Evolutionary conservation across 1,140 invertebrate species (phyloP).

Genomic region (Armadillidium nasatum): DNA sequence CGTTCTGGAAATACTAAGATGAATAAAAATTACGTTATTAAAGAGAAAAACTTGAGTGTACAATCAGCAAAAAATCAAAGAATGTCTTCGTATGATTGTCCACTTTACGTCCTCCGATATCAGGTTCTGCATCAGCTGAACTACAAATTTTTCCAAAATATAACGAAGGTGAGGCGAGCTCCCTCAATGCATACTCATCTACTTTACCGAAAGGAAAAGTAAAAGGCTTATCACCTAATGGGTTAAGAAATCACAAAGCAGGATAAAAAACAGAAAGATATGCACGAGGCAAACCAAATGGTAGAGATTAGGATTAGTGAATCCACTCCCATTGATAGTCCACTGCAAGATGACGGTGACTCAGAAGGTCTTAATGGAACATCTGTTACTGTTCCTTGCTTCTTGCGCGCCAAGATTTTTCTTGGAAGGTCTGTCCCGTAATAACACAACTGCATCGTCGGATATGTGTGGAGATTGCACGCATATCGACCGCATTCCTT

Average conservation of each 20-base stretch:
- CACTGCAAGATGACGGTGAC: constrained; percentile 18
- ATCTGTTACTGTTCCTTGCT: constrained; percentile 35
- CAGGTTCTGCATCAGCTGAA: not conserved
- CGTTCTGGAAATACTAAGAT: constrained; percentile 13
- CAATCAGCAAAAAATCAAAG: not conserved
- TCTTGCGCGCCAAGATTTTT: constrained; percentile 30
- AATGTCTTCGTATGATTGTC: constrained; percentile 1
- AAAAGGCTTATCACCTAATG: constrained; percentile 3
- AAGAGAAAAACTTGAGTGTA: not conserved
- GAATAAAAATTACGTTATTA: not conserved
- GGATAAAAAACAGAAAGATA: not conserved
- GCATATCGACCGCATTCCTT: not conserved
- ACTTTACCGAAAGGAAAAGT: constrained; percentile 13
- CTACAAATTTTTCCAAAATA: not conserved
- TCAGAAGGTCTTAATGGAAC: constrained; percentile 24
- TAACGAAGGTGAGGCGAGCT: not conserved
- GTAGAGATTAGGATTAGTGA: not conserved
- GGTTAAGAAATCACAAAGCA: not conserved
- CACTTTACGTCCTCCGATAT: not conserved
- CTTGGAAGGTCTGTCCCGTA: not conserved
- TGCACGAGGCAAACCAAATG: not conserved
- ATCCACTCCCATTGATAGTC: constrained; percentile 23
- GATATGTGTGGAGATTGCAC: not conserved
- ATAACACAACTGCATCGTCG: not conserved
- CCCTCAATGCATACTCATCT: not conserved